A percentile compares a stretch with the other conserved stretches of the same genome.
These are phyloP conservation scores for Semotilus atromaculatus DNA, from an alignment of 2,797 vertebrate species.

Conservation along the genomic window DNA sequence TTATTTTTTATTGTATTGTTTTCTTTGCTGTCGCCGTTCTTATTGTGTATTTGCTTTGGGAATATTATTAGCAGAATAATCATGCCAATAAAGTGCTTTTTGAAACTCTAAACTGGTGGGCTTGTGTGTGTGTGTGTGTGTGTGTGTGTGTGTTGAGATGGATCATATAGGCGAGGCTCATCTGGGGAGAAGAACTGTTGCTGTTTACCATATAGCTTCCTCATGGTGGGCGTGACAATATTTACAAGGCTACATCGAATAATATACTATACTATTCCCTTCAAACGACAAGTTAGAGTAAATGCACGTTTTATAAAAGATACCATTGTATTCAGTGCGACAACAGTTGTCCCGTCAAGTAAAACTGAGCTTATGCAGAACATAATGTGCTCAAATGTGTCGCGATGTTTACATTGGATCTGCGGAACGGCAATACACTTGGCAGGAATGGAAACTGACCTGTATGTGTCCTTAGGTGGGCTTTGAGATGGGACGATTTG, in stretches of 20 bases:
- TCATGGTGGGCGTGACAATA: conserved; percentile 82
- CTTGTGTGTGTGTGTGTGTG: background rate
- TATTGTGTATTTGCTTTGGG: background rate
- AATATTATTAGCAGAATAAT: background rate
- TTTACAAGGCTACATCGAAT: conserved; percentile 59
- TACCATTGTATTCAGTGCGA: background rate
- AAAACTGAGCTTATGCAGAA: background rate
- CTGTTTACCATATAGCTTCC: conserved; percentile 68
- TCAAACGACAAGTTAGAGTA: background rate
- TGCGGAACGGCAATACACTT: conserved; percentile 53
- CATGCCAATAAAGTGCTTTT: conserved; percentile 6
- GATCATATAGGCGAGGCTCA: conserved; percentile 37
- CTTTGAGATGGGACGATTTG: conserved; percentile 99
- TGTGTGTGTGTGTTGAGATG: background rate
- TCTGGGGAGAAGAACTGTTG: conserved; percentile 63
- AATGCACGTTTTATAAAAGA: background rate
- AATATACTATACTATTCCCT: conserved; percentile 55
- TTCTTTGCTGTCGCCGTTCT: background rate
- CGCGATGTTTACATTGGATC: conserved; percentile 36
- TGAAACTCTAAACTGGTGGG: conserved; percentile 2
- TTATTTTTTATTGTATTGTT: background rate
- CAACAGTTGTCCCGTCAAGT: conserved; percentile 20
- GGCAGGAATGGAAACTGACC: conserved; percentile 84
- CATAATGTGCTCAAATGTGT: conserved; percentile 40
- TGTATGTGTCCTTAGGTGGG: conserved; percentile 99